These are phyloP conservation scores for Limanda limanda DNA, from an alignment of 2,113 vertebrate genomes.

Conservation along the genomic window DNA sequence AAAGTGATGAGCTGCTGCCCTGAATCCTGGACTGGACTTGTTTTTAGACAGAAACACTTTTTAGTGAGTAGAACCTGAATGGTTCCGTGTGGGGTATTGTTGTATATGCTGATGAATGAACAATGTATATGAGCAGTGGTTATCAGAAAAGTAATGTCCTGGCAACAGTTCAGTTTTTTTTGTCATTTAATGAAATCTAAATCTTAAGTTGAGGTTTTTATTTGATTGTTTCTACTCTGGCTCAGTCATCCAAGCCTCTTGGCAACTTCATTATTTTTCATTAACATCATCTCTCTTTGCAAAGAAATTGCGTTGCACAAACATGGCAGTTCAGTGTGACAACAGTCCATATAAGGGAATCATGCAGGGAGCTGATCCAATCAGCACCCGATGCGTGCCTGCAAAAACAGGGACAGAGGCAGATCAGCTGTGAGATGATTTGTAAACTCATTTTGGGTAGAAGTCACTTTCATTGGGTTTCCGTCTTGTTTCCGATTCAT, in stretches of 20 bases:
- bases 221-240: neutral
- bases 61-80: constrained; percentile 1
- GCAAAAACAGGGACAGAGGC: neutral
- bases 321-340: neutral
- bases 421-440: constrained; percentile 13
- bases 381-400: neutral
- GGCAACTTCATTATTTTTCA: neutral
- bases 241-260: neutral
- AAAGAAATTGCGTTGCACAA: neutral
- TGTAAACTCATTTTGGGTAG: constrained; percentile 18
- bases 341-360: constrained; percentile 21
- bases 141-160: neutral
- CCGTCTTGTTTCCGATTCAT: constrained; percentile 22
- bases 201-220: neutral
- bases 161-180: neutral
- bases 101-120: neutral
- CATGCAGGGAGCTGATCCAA: neutral
- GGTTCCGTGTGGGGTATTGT: neutral
- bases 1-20: constrained; percentile 45
- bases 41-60: constrained; percentile 15
- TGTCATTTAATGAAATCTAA: neutral
- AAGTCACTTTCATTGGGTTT: constrained; percentile 24
- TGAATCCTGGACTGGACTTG: constrained; percentile 33
- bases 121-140: neutral
- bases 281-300: neutral